phyloP scores from a whole-genome alignment of 2,797 vertebrate species.

The Eidolon dupreanum region DNA sequence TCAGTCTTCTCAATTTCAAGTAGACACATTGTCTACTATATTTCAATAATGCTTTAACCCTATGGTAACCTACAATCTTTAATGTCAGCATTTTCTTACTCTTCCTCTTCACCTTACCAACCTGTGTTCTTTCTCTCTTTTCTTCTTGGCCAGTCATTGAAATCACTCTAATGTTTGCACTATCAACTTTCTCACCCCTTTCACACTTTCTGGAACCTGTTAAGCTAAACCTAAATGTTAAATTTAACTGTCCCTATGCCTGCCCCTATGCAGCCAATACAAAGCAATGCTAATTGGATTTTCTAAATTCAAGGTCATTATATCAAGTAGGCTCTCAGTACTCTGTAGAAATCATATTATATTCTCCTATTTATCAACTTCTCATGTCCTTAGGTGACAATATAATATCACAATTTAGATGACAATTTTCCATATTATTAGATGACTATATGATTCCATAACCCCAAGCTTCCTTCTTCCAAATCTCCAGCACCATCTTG shows the following conservation, averaged over 20 bases:
- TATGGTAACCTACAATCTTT: not conserved
- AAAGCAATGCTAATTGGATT: not conserved
- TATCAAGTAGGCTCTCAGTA: not conserved
- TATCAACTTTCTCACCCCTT: not conserved
- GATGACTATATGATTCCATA: not conserved
- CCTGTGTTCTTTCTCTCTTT: not conserved
- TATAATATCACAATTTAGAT: not conserved
- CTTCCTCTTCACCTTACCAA: not conserved
- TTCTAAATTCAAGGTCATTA: not conserved
- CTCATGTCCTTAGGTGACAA: not conserved
- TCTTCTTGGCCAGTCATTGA: not conserved
- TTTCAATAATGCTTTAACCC: not conserved
- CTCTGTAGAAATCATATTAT: not conserved
- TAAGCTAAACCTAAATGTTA: not conserved
- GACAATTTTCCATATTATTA: not conserved
- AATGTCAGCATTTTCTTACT: not conserved
- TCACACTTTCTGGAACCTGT: not conserved
- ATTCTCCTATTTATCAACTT: not conserved
- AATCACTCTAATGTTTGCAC: not conserved
- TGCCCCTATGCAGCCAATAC: not conserved
- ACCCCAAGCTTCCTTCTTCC: not conserved
- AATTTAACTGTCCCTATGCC: not conserved
- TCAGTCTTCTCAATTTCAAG: not conserved
- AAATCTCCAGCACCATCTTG: not conserved
- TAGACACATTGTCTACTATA: not conserved